Conservation (phyloP, 2,888 invertebrate species). For the Ophion costatus region DNA sequence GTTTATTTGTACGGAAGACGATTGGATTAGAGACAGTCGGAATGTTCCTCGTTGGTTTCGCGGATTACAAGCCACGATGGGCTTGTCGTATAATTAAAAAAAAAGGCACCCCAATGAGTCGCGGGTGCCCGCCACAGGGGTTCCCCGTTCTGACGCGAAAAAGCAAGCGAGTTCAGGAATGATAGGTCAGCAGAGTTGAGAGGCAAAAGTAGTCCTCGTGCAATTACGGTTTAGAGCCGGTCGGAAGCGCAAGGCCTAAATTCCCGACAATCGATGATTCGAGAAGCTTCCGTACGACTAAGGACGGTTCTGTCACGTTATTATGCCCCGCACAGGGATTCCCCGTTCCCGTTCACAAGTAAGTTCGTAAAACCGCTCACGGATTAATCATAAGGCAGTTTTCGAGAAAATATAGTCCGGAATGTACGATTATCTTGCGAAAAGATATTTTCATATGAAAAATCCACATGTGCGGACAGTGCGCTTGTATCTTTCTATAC, state of each 20-base stretch:
- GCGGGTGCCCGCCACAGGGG: constrained; percentile 89
- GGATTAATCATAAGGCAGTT: background rate
- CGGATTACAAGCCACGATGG: background rate
- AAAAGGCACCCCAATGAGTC: constrained; percentile 23
- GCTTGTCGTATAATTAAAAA: background rate
- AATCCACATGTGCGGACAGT: background rate
- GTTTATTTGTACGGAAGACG: too few relatives aligned
- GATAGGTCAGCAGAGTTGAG: constrained; percentile 48
- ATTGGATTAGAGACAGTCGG: background rate
- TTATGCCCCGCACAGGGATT: constrained; percentile 90
- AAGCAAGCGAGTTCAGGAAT: constrained; percentile 68
- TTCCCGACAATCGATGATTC: constrained; percentile 83
- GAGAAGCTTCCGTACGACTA: constrained; percentile 77
- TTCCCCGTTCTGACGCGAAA: constrained; percentile 84
- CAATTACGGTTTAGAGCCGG: constrained; percentile 83
- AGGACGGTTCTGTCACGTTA: constrained; percentile 85
- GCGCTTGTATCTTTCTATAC: background rate
- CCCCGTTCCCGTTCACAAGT: constrained; percentile 86
- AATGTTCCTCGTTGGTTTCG: background rate
- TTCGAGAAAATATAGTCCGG: background rate
- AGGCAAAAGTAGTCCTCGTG: constrained; percentile 45
- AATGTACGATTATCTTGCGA: background rate
- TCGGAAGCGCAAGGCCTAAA: constrained; percentile 86
- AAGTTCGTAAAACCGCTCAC: constrained; percentile 73
- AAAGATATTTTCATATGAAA: background rate